Conservation (phyloP, 2,113 vertebrate genomes). For the Thymallus thymallus region DNA sequence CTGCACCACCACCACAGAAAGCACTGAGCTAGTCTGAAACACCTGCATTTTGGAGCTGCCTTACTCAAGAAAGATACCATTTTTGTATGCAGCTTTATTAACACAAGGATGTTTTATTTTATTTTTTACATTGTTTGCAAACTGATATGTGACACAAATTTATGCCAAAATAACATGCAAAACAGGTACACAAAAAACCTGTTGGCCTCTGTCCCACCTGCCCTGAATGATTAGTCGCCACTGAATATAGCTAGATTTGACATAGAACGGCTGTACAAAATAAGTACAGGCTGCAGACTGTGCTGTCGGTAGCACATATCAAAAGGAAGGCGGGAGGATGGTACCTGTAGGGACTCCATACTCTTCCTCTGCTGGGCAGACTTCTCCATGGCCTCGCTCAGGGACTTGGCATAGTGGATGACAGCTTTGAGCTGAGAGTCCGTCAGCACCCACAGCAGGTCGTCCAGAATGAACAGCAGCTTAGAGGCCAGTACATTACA, state of each 20-base stretch:
- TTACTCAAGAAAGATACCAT: too few species aligned
- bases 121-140: too few species aligned
- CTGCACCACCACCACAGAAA: too few species aligned
- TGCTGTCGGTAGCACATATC: neutral
- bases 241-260: neutral
- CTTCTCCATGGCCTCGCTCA: constrained; percentile 95
- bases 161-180: too few species aligned
- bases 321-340: neutral
- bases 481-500: constrained; percentile 96
- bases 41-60: too few species aligned
- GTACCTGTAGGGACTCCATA: constrained; percentile 75
- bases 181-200: too few species aligned
- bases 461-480: constrained; percentile 93
- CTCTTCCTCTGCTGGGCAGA: constrained; percentile 93
- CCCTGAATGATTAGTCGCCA: too few species aligned
- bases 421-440: constrained; percentile 97
- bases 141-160: too few species aligned
- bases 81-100: too few species aligned
- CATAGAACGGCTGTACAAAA: neutral
- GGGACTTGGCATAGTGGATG: constrained; percentile 94
- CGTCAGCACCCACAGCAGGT: constrained; percentile 96
- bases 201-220: too few species aligned
- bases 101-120: too few species aligned
- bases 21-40: too few species aligned
- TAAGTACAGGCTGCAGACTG: neutral